Conservation (phyloP, 2,113 vertebrate genomes). For the Cephalopterus ornatus region DNA sequence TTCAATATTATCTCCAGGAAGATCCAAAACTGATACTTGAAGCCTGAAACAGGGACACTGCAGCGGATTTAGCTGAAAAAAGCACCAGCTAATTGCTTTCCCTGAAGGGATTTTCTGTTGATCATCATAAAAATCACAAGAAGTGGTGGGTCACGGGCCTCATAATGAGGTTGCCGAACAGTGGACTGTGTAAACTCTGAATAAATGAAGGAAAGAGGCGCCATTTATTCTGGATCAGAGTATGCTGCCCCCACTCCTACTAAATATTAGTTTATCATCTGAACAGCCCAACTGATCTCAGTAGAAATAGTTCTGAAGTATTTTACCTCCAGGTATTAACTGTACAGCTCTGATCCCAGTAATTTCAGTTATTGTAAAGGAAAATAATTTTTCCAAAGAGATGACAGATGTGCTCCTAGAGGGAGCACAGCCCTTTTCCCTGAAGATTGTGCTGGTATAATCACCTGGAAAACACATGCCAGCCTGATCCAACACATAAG, state of each 20-base stretch:
- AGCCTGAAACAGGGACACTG: background rate
- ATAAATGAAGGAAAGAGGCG: constrained; percentile 25
- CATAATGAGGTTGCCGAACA: constrained; percentile 45
- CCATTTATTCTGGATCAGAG: background rate
- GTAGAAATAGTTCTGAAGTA: background rate
- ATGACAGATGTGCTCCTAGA: background rate
- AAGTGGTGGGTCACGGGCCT: constrained; percentile 30
- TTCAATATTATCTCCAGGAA: background rate
- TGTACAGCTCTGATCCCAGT: background rate
- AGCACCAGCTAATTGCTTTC: background rate
- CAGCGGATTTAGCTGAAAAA: background rate
- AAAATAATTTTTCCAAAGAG: background rate
- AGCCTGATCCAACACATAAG: background rate
- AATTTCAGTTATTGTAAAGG: background rate
- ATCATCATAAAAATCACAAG: constrained; percentile 42
- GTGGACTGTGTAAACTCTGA: constrained; percentile 39
- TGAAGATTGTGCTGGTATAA: background rate
- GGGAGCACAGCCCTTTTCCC: background rate
- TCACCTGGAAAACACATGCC: background rate
- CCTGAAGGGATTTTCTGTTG: constrained; percentile 25
- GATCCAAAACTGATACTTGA: background rate
- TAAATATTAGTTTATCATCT: background rate
- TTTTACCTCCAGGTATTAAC: background rate
- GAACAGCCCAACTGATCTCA: background rate
- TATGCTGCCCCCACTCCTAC: background rate